phyloP scores from a whole-genome alignment of 2,113 vertebrate genomes.

The Rhadina sibilatrix region DNA sequence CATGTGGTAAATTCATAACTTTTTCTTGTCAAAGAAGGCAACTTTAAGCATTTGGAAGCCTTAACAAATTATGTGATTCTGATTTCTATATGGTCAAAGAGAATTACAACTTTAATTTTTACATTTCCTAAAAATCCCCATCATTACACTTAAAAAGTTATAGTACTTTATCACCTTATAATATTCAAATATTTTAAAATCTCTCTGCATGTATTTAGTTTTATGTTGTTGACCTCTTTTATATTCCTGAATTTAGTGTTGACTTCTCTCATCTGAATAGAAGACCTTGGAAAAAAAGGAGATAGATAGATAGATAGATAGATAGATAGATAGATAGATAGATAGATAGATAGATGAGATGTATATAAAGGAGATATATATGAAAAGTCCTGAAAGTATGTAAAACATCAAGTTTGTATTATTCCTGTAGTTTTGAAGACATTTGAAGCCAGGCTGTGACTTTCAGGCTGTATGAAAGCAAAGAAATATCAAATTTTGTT shows the following conservation, averaged over 20 bases:
- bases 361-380: not conserved
- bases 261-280: not conserved
- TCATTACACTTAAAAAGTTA: not conserved
- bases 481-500: not conserved
- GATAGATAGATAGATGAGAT: not conserved
- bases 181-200: not conserved
- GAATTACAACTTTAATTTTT: not conserved
- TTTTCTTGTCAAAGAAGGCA: not conserved
- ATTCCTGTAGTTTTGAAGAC: not conserved
- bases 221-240: not conserved
- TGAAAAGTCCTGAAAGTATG: not conserved
- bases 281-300: not conserved
- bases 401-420: not conserved
- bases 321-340: not conserved
- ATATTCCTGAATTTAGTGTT: not conserved
- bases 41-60: not conserved
- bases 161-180: not conserved
- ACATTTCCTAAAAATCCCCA: not conserved
- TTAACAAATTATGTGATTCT: not conserved
- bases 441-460: not conserved
- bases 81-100: not conserved
- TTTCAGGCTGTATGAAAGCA: not conserved
- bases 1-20: not conserved
- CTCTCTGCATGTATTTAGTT: not conserved
- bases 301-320: too few relatives aligned